A percentile compares a stretch with the other conserved stretches of the same genome.
Conservation (phyloP, 2,113 vertebrate species). For the Phodopus roborovskii region DNA sequence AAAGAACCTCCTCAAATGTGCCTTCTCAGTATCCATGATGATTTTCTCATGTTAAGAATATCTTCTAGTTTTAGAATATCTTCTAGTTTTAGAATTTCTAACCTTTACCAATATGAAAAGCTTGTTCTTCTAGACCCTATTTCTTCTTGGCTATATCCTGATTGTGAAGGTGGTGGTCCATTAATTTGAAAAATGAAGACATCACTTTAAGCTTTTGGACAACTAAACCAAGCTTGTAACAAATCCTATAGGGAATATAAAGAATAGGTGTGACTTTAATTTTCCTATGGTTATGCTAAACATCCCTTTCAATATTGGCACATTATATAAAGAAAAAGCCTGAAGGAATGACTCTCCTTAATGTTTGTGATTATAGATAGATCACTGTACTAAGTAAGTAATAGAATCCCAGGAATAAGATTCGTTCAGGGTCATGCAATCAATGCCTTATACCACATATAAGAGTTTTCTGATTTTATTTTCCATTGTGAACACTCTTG, state of each 20-base stretch:
- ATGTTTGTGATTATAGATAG: background rate
- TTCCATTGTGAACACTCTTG: background rate
- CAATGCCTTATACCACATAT: background rate
- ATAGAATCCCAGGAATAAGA: background rate
- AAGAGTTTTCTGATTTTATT: background rate
- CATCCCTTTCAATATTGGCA: constrained; percentile 21
- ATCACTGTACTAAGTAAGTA: background rate
- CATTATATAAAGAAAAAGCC: constrained; percentile 27
- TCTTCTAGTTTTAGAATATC: constrained; percentile 46
- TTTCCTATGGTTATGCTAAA: constrained; percentile 64
- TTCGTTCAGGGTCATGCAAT: background rate
- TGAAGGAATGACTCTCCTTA: constrained; percentile 6
- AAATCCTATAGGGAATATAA: constrained; percentile 58
- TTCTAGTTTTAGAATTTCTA: constrained; percentile 10
- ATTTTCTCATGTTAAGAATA: background rate
- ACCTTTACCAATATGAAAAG: constrained; percentile 10
- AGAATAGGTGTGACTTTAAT: constrained; percentile 55
- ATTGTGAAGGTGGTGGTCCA: constrained; percentile 50
- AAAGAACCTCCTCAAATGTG: background rate
- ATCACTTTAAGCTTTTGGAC: constrained; percentile 57
- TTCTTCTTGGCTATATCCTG: constrained; percentile 32
- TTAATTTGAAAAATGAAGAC: constrained; percentile 71
- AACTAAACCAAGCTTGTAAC: constrained; percentile 49
- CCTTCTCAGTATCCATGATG: background rate
- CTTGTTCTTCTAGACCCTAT: background rate